phyloP scores from a whole-genome alignment of 2,888 invertebrate genomes.

The Neoscelio sp. region DNA sequence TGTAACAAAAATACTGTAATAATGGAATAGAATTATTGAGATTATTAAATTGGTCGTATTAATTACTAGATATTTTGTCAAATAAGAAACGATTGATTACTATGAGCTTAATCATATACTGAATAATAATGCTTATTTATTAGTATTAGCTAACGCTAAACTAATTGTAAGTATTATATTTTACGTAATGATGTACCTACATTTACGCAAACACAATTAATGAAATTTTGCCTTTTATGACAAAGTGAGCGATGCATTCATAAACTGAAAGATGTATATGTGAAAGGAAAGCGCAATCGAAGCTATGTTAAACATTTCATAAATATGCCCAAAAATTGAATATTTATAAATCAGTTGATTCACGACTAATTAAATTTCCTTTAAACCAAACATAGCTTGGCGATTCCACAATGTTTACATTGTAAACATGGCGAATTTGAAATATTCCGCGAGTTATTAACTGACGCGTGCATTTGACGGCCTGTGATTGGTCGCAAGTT shows the following conservation, averaged over 20 bases:
- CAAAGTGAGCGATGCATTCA: too few species aligned
- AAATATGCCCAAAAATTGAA: conserved; percentile 14
- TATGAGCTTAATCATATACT: too few species aligned
- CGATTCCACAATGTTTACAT: conserved; percentile 31
- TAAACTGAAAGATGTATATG: not conserved
- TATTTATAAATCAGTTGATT: conserved; percentile 39
- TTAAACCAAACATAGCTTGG: conserved; percentile 28
- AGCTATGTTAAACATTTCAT: not conserved
- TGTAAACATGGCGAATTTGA: conserved; percentile 39
- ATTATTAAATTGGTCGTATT: not conserved
- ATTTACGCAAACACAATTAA: conserved; percentile 1
- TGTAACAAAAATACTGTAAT: too few species aligned
- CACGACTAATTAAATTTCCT: conserved; percentile 9
- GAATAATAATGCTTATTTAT: not conserved
- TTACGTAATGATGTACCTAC: conserved; percentile 1
- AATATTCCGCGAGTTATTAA: conserved; percentile 57
- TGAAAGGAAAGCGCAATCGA: not conserved
- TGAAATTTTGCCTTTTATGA: too few species aligned
- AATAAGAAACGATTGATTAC: conserved; percentile 4
- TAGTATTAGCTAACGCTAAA: not conserved
- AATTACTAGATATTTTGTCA: not conserved
- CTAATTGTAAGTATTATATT: conserved; percentile 4
- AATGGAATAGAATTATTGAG: too few species aligned
- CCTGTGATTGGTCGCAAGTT: conserved; percentile 57
- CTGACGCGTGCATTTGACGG: conserved; percentile 56